Percentiles rank a stretch among this genome's conserved stretches.
phyloP scores from a whole-genome alignment of 30 jellyfish, hydroid and myxozoan species.

The Rhopilema esculentum region DNA sequence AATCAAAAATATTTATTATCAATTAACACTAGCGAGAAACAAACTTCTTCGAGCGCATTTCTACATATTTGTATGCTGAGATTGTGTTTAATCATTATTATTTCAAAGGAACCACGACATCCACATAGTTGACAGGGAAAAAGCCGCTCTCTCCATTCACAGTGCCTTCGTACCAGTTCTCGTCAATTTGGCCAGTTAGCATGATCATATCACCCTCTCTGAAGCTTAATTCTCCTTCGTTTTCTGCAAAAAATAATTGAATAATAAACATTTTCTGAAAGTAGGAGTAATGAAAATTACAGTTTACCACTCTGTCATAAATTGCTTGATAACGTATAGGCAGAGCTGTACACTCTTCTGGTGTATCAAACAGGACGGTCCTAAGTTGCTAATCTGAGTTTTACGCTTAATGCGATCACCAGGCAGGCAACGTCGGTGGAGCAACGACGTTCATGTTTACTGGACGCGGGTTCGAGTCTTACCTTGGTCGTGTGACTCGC shows the following conservation, averaged over 20 bases:
- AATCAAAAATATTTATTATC: neutral
- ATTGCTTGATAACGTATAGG: too few species aligned
- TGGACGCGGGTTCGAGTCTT: too few species aligned
- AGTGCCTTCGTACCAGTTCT: slow-evolving; percentile 96
- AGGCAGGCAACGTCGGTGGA: too few species aligned
- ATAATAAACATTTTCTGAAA: neutral
- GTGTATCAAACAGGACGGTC: too few species aligned
- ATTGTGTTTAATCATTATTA: neutral
- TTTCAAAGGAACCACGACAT: slow-evolving; percentile 89
- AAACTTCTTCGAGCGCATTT: neutral
- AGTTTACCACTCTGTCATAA: too few species aligned
- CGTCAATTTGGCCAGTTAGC: slow-evolving; percentile 89
- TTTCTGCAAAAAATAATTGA: slow-evolving; percentile 75
- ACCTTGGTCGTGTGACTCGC: too few species aligned
- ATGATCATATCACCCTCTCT: slow-evolving; percentile 87
- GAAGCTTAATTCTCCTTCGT: slow-evolving; percentile 93
- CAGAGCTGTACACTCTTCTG: too few species aligned
- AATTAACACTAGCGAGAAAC: neutral
- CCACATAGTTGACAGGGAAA: slow-evolving; percentile 96
- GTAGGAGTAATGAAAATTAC: neutral
- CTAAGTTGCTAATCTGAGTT: too few species aligned
- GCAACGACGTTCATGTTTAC: too few species aligned
- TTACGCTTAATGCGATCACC: too few species aligned
- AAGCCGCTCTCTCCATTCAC: slow-evolving; percentile 85
- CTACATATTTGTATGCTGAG: neutral